phyloP scores from a whole-genome alignment of 2,888 invertebrate species.

The Strigamia crassipes region DNA sequence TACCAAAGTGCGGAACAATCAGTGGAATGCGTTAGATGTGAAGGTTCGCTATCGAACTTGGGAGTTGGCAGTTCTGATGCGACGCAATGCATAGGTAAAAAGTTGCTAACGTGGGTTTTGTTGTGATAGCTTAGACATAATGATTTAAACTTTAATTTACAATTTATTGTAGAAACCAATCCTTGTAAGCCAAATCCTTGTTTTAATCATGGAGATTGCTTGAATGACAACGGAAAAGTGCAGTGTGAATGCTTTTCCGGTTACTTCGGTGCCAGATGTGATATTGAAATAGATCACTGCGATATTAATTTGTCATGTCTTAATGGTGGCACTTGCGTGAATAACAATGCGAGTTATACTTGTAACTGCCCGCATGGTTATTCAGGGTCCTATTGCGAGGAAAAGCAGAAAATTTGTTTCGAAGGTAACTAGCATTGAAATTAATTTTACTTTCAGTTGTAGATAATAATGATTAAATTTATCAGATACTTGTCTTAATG shows the following conservation, averaged over 20 bases:
- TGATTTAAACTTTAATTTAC: too few relatives aligned
- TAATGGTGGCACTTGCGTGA: constrained; percentile 31
- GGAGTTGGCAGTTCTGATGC: constrained; percentile 57
- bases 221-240: background rate
- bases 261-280: constrained; percentile 54
- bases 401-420: background rate
- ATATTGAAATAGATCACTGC: constrained; percentile 49
- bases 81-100: constrained; percentile 66
- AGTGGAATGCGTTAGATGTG: constrained; percentile 57
- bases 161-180: constrained; percentile 46
- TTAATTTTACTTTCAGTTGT: background rate
- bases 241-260: constrained; percentile 54
- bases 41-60: constrained; percentile 57
- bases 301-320: background rate
- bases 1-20: constrained; percentile 59
- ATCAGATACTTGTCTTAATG: constrained; percentile 56
- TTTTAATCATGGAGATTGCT: constrained; percentile 16
- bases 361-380: constrained; percentile 55
- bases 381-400: constrained; percentile 46
- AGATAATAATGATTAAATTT: background rate
- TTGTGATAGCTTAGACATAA: background rate
- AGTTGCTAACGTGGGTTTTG: background rate
- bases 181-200: constrained; percentile 19
- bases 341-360: background rate
- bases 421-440: background rate